Conservation (phyloP, 2,888 invertebrate genomes). For the Clistopyga incitator region DNA sequence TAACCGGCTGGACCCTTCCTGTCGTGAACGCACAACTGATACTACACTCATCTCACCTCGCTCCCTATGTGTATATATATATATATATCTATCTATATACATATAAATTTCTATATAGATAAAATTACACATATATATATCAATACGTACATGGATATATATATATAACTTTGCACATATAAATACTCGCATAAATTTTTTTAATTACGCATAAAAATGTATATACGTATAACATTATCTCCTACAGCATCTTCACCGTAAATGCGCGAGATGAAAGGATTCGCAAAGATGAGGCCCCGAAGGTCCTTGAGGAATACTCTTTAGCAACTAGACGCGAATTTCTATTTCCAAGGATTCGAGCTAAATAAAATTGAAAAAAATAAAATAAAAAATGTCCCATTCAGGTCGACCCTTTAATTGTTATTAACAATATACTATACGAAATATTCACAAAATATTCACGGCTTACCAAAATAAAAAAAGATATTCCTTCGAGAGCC, state of each 20-base stretch:
- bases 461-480: constrained; percentile 23
- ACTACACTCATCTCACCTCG: constrained; percentile 57
- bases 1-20: constrained; percentile 65
- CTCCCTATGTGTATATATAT: constrained; percentile 35
- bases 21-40: constrained; percentile 61
- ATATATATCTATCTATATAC: constrained; percentile 26
- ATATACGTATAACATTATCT: not conserved
- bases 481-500: constrained; percentile 38
- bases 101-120: constrained; percentile 5
- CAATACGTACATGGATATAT: not conserved
- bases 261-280: constrained; percentile 43
- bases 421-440: not conserved
- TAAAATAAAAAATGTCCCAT: too few relatives aligned
- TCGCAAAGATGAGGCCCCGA: constrained; percentile 22
- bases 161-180: not conserved
- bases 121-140: not conserved
- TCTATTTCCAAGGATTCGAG: not conserved
- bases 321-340: constrained; percentile 42
- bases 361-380: too few relatives aligned
- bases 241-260: constrained; percentile 13
- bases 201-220: not conserved
- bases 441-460: not conserved
- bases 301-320: constrained; percentile 50
- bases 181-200: not conserved
- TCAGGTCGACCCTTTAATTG: not conserved